Evolutionary conservation across 2,797 vertebrate genomes (phyloP).

Genomic region (Macrochelys suwanniensis): DNA sequence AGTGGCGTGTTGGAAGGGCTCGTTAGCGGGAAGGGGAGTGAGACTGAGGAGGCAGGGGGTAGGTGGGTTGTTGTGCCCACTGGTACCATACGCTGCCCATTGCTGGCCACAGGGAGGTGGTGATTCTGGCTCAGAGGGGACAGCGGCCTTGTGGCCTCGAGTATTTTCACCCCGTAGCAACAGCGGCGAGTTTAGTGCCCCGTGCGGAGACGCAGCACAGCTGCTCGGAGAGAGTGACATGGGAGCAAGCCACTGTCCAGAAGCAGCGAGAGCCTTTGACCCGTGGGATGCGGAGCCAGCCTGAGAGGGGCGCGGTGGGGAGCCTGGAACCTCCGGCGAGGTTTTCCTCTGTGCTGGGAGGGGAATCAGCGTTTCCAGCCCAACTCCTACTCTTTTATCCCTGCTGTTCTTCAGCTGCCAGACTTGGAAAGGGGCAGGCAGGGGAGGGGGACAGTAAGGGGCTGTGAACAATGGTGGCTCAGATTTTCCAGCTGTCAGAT

Average conservation of each 20-base stretch:
- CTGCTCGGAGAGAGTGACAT: not conserved
- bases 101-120: not conserved
- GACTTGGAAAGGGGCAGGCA: not conserved
- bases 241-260: not conserved
- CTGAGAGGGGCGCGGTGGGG: fast-evolving
- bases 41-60: not conserved
- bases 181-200: not conserved
- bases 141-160: fast-evolving
- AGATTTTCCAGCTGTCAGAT: conserved; percentile 70
- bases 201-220: not conserved
- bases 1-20: not conserved
- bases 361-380: not conserved
- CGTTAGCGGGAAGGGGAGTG: not conserved
- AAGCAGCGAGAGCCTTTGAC: not conserved
- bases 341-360: not conserved
- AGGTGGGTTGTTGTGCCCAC: not conserved
- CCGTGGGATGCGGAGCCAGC: not conserved
- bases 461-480: conserved; percentile 35
- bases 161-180: not conserved
- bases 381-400: not conserved
- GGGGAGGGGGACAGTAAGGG: not conserved
- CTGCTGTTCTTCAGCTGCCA: conserved; percentile 30
- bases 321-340: not conserved
- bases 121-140: not conserved
- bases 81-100: not conserved